Percentiles rank a stretch among this genome's conserved stretches.
Evolutionary conservation across 35 echinoderm and acorn worm species (phyloP).

Genomic region (Heliocidaris tuberculata): DNA sequence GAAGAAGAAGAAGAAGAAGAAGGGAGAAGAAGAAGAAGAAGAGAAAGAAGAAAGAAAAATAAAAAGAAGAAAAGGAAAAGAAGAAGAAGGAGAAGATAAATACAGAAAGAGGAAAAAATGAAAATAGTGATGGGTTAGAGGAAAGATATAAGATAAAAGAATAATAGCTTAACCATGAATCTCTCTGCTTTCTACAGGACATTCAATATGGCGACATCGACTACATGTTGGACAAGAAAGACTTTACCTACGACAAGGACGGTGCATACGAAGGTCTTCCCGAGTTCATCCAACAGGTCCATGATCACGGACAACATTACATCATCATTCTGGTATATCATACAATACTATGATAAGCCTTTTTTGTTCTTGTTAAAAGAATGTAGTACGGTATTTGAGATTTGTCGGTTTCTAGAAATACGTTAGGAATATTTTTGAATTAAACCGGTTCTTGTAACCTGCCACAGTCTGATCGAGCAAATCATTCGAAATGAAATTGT

Average conservation of each 20-base stretch:
- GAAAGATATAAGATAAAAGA: no score
- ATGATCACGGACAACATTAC: slow-evolving; percentile 64
- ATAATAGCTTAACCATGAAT: not conserved
- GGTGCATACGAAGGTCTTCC: slow-evolving; percentile 56
- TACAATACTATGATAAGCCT: no score
- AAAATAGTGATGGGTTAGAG: not conserved
- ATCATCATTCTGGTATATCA: slow-evolving; percentile 84
- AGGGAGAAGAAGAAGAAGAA: not conserved
- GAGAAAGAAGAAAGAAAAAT: no score
- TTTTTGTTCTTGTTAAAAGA: no score
- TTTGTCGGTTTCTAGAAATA: no score
- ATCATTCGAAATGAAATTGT: no score
- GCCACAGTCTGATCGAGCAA: no score
- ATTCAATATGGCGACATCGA: slow-evolving; percentile 92
- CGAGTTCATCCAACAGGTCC: slow-evolving; percentile 78
- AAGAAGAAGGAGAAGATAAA: not conserved
- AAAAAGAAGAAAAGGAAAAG: no score
- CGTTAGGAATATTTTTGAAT: no score
- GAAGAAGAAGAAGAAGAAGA: slow-evolving; percentile 2
- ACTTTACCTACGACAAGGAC: slow-evolving; percentile 71
- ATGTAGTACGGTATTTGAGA: not conserved
- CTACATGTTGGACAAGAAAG: slow-evolving; percentile 80
- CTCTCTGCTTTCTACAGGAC: slow-evolving; percentile 42
- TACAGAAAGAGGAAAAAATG: not conserved
- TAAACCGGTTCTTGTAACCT: no score